Evolutionary conservation across 2,888 invertebrate genomes (phyloP).

Genomic region (Aelia acuminata): DNA sequence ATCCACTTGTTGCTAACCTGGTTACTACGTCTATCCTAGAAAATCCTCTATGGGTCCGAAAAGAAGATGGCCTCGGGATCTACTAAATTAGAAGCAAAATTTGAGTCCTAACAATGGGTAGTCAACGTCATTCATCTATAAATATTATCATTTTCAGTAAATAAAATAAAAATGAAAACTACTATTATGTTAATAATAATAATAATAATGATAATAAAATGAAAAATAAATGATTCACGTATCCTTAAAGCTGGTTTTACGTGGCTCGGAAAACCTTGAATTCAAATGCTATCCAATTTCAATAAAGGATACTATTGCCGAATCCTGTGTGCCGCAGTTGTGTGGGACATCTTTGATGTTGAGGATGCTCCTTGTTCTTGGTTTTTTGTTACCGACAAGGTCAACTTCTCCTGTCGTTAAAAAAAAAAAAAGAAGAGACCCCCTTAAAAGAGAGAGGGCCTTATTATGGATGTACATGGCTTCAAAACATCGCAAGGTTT

Average conservation of each 20-base stretch:
- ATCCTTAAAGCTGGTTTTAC: not conserved
- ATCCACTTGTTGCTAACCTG: no score
- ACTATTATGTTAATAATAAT: not conserved
- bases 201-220: not conserved
- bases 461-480: not conserved
- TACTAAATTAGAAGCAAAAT: no score
- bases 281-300: not conserved
- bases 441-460: not conserved
- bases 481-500: not conserved
- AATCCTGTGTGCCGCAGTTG: not conserved
- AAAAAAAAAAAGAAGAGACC: not conserved
- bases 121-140: no score
- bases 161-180: not conserved
- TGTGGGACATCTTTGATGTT: slow-evolving; percentile 7
- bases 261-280: not conserved
- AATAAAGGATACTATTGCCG: not conserved
- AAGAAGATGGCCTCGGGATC: no score
- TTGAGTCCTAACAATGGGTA: no score
- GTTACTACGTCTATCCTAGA: no score
- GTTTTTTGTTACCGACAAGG: not conserved
- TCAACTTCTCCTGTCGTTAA: not conserved
- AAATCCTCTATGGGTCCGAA: no score
- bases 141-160: no score
- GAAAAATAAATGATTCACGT: not conserved
- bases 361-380: not conserved